phyloP scores from a whole-genome alignment of 2,797 vertebrate genomes.

The Aphelocoma californica region DNA sequence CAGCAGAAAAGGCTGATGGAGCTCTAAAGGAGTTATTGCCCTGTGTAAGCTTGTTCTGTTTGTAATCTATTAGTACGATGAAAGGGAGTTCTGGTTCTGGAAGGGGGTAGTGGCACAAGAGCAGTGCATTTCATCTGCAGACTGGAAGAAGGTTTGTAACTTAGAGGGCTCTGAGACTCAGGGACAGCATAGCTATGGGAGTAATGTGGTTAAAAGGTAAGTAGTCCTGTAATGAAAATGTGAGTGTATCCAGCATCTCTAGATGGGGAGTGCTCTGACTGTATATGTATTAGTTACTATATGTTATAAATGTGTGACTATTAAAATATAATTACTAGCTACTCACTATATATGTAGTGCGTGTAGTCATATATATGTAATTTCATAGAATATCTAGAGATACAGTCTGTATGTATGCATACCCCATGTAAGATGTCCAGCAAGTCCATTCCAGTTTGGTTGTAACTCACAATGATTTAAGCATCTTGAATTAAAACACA shows the following conservation, averaged over 20 bases:
- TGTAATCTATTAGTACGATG: background rate
- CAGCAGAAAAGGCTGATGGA: background rate
- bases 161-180: background rate
- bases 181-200: fast-evolving
- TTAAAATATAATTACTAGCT: background rate
- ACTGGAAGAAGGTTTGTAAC: background rate
- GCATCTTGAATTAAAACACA: background rate
- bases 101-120: background rate
- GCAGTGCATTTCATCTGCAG: fast-evolving
- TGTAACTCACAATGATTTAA: background rate
- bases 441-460: background rate
- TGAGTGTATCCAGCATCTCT: background rate
- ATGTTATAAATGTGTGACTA: background rate
- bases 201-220: background rate
- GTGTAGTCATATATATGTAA: background rate
- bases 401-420: background rate
- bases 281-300: background rate
- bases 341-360: background rate
- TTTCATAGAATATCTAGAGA: background rate
- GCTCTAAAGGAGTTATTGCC: background rate
- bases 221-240: background rate
- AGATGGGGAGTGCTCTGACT: background rate
- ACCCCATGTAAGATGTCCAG: background rate
- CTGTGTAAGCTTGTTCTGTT: background rate
- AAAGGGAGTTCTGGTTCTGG: background rate